These are phyloP conservation scores for Bellardia bayeri DNA, from an alignment of 2,888 invertebrate genomes.

Conservation along the genomic window DNA sequence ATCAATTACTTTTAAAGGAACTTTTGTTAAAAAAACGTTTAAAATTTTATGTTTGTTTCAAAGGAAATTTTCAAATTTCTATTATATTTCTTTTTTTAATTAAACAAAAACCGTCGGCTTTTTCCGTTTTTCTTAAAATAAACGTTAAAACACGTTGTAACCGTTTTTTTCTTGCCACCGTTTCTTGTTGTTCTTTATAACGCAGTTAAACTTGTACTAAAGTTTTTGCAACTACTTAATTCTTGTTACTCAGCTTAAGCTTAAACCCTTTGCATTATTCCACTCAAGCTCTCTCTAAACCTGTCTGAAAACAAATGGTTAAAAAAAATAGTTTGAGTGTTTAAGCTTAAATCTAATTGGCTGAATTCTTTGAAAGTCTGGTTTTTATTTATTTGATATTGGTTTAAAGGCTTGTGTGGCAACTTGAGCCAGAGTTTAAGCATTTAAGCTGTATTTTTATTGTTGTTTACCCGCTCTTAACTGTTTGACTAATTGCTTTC, in stretches of 20 bases:
- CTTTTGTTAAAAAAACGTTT: neutral
- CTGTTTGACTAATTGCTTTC: constrained; percentile 63
- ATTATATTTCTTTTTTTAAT: neutral
- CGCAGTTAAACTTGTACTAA: constrained; percentile 65
- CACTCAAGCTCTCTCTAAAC: constrained; percentile 68
- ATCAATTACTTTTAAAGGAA: neutral
- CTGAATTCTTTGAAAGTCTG: constrained; percentile 33
- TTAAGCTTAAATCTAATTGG: constrained; percentile 68
- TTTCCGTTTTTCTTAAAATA: neutral
- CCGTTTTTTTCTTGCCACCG: constrained; percentile 36
- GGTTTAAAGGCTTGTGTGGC: too few relatives aligned
- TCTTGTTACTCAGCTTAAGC: constrained; percentile 33
- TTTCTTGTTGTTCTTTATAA: constrained; percentile 68
- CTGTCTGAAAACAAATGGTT: constrained; percentile 40
- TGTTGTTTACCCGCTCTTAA: constrained; percentile 13
- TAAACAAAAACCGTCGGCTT: constrained; percentile 46
- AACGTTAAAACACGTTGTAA: neutral
- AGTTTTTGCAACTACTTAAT: constrained; percentile 24
- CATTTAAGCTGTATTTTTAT: neutral
- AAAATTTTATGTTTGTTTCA: neutral
- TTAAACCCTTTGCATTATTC: constrained; percentile 48
- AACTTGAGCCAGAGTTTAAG: neutral
- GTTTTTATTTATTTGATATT: neutral
- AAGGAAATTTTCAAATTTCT: neutral
- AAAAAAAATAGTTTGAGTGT: constrained; percentile 43